phyloP scores from a whole-genome alignment of 2,888 invertebrate species.

The Lathronympha strigana region DNA sequence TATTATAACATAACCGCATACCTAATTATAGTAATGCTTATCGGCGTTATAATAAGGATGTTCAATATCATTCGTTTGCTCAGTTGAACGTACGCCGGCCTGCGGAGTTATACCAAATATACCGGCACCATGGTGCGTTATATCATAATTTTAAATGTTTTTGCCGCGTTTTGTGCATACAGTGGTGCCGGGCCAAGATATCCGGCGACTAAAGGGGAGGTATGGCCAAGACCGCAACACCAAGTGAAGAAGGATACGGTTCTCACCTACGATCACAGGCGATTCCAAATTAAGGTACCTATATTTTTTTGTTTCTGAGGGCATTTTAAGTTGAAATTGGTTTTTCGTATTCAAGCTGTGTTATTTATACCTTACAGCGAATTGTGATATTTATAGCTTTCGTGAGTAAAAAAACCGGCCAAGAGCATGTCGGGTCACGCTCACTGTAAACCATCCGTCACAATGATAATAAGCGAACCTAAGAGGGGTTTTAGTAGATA shows the following conservation, averaged over 20 bases:
- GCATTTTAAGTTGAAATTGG: too few relatives aligned
- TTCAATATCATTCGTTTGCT: slow-evolving; percentile 38
- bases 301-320: neutral
- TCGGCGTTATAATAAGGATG: slow-evolving; percentile 30
- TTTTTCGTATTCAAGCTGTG: too few relatives aligned
- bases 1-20: slow-evolving; percentile 11
- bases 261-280: slow-evolving; percentile 71
- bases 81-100: slow-evolving; percentile 15
- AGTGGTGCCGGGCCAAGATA: slow-evolving; percentile 73
- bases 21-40: slow-evolving; percentile 20
- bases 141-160: slow-evolving; percentile 21
- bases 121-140: slow-evolving; percentile 24
- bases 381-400: too few relatives aligned
- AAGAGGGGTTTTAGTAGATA: too few relatives aligned
- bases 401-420: too few relatives aligned
- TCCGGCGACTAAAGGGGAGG: slow-evolving; percentile 84
- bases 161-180: slow-evolving; percentile 17
- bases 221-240: slow-evolving; percentile 87
- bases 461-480: too few relatives aligned
- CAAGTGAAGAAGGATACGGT: slow-evolving; percentile 70
- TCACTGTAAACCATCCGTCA: too few relatives aligned
- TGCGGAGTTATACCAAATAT: neutral
- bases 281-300: slow-evolving; percentile 79
- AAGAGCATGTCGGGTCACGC: too few relatives aligned
- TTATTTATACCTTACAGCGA: too few relatives aligned